Conservation (phyloP, 2,797 vertebrate species). For the Pelochelys cantorii region DNA sequence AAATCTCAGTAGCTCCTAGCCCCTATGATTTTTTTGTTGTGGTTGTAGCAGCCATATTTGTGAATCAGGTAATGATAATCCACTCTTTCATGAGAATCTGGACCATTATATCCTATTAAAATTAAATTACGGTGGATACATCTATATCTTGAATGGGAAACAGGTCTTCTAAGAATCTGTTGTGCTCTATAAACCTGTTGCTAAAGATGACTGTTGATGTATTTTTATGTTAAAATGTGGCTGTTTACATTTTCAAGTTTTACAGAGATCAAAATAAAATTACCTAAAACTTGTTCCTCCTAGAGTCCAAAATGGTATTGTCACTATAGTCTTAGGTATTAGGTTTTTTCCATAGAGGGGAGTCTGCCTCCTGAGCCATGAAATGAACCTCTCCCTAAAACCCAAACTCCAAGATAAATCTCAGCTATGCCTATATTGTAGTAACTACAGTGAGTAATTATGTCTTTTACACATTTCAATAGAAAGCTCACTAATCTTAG, state of each 20-base stretch:
- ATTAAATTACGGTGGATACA: background rate
- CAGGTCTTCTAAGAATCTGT: background rate
- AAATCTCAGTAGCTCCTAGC: background rate
- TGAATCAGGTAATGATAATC: background rate
- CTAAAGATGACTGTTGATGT: background rate
- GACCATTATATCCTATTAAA: background rate
- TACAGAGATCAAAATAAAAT: background rate
- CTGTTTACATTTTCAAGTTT: background rate
- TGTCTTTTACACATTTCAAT: background rate
- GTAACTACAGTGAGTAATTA: background rate
- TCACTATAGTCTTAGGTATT: background rate
- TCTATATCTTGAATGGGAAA: background rate
- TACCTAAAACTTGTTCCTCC: background rate
- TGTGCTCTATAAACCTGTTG: background rate
- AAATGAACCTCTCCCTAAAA: background rate
- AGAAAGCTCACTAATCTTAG: background rate
- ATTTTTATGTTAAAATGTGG: background rate
- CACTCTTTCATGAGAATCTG: background rate
- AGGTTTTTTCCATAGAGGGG: background rate
- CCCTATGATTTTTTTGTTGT: background rate
- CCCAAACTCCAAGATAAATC: background rate
- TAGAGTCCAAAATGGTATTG: background rate
- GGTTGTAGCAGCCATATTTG: background rate
- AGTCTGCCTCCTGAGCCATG: background rate
- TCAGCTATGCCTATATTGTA: background rate